phyloP scores from a whole-genome alignment of 2,888 invertebrate species.

The Cataglyphis albicans region DNA sequence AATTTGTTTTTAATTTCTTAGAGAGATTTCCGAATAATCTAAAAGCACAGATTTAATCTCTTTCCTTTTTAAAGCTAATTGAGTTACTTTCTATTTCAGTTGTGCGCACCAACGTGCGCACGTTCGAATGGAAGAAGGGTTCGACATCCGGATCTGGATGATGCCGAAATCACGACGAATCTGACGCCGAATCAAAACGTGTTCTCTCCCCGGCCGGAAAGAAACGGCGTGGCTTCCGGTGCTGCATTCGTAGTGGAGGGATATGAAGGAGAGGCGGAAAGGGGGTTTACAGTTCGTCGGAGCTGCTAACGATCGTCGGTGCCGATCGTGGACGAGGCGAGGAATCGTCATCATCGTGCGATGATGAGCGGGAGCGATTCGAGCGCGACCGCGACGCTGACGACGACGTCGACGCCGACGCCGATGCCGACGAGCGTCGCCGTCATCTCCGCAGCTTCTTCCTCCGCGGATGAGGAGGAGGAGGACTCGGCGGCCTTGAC shows the following conservation, averaged over 20 bases:
- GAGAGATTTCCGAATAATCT: constrained; percentile 1
- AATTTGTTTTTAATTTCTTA: neutral
- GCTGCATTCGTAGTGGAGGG: constrained; percentile 63
- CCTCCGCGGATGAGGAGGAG: constrained; percentile 55
- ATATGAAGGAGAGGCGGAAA: constrained; percentile 78
- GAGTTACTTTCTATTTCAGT: constrained; percentile 22
- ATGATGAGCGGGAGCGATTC: constrained; percentile 68
- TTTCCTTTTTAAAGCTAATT: neutral
- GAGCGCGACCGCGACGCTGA: constrained; percentile 54
- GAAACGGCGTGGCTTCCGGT: constrained; percentile 49
- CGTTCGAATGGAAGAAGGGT: neutral
- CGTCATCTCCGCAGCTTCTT: constrained; percentile 32
- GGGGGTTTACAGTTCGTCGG: constrained; percentile 82
- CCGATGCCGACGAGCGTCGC: constrained; percentile 62
- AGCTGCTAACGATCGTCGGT: constrained; percentile 78
- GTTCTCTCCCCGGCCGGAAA: constrained; percentile 6
- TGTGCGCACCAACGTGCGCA: neutral
- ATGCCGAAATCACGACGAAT: constrained; percentile 35
- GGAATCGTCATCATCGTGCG: constrained; percentile 46
- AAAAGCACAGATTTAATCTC: neutral
- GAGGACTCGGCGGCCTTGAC: constrained; percentile 68
- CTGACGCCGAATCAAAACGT: constrained; percentile 5
- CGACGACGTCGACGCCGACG: constrained; percentile 64
- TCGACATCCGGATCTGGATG: constrained; percentile 15
- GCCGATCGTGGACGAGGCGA: constrained; percentile 65